Evolutionary conservation across 2,113 vertebrate genomes (phyloP).

Genomic region (Mastomys natalensis): DNA sequence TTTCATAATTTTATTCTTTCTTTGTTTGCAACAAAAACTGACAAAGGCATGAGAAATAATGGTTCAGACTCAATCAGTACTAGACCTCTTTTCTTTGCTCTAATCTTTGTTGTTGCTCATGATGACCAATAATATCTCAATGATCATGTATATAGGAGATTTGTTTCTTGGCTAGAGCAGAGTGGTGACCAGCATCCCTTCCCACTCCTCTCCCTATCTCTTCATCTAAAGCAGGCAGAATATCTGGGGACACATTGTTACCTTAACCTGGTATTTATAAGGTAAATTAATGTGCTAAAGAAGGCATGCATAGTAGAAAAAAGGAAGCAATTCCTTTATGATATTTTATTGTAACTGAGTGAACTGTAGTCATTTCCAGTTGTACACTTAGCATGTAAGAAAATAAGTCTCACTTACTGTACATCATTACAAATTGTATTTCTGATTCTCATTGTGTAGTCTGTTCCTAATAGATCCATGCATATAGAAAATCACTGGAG

Average conservation of each 20-base stretch:
- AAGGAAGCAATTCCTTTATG: not conserved
- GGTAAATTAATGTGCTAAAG: not conserved
- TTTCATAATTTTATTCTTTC: not conserved
- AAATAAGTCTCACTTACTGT: not conserved
- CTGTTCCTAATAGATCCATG: not conserved
- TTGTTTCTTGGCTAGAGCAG: not conserved
- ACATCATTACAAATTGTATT: not conserved
- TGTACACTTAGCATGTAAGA: conserved; percentile 30
- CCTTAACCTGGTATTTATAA: conserved; percentile 14
- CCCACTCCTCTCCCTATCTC: not conserved
- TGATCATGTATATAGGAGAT: not conserved
- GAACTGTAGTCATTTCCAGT: not conserved
- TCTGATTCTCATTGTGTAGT: not conserved
- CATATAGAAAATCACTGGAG: not conserved
- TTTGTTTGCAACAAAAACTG: not conserved
- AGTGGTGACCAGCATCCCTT: not conserved
- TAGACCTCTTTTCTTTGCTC: not conserved
- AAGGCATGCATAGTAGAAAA: not conserved
- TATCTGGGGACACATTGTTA: not conserved
- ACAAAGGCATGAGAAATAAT: not conserved
- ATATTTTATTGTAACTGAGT: not conserved
- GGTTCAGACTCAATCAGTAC: not conserved
- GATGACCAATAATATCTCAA: not conserved
- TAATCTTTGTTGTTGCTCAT: not conserved
- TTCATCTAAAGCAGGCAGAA: not conserved